Evolutionary conservation across 2,888 invertebrate genomes (phyloP).

Genomic region (Melikaiella ostensackeni): DNA sequence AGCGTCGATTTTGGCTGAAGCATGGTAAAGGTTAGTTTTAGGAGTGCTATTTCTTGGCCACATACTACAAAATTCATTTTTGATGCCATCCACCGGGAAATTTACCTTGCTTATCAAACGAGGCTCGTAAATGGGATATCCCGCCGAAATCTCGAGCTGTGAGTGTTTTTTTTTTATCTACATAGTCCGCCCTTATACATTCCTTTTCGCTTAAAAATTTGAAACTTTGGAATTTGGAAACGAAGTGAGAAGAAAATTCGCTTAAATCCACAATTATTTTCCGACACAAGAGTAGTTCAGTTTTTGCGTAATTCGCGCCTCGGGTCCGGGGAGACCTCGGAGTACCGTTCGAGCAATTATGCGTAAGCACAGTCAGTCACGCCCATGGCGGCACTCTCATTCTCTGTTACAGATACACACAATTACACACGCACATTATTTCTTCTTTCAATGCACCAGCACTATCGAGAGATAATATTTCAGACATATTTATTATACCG

Average conservation of each 20-base stretch:
- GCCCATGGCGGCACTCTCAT: slow-evolving; percentile 35
- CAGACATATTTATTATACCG: slow-evolving; percentile 32
- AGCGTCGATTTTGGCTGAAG: no score
- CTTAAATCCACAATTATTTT: background rate
- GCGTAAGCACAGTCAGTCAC: slow-evolving; percentile 20
- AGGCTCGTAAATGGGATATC: no score
- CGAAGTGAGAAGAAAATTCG: background rate
- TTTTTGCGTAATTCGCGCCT: slow-evolving; percentile 37
- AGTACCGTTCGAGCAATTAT: slow-evolving; percentile 28
- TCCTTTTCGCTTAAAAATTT: no score
- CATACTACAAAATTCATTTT: no score
- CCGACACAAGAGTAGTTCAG: background rate
- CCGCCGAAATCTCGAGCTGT: no score
- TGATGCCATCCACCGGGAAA: no score
- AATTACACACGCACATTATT: slow-evolving; percentile 9
- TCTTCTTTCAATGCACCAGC: slow-evolving; percentile 28
- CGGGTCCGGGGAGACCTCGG: slow-evolving; percentile 23
- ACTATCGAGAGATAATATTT: slow-evolving; percentile 28
- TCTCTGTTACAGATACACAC: slow-evolving; percentile 19
- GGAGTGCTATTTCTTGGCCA: no score
- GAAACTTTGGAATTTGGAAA: background rate
- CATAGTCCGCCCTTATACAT: no score
- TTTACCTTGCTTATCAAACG: no score
- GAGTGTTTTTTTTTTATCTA: no score
- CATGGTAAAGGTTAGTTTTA: no score